Base-by-base conservation (phyloP, 2,113 vertebrate genomes). In the Vulpes vulpes region DNA sequence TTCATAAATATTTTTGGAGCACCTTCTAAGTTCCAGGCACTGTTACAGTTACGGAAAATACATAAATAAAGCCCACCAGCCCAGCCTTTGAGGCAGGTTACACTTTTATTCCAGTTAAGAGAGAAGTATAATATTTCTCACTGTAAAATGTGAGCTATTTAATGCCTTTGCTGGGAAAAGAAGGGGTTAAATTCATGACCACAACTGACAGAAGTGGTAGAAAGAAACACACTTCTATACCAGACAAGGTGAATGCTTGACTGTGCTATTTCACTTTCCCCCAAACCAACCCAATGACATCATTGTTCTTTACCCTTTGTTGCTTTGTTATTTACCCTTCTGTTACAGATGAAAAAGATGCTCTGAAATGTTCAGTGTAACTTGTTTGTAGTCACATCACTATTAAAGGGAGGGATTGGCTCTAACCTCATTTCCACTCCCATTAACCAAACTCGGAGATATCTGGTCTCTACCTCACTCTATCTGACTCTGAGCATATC, bases 251-350 rank as follows among this genome's bases (percentile, higher is more conserved):
- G 2, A 25, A 22, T 32, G 19, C 64, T 91, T 55, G 30, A 20
- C 60, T 35, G n/a, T 73, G 43, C 57, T 91, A 8, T 67, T 80
- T 88, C 49, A 49, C 4, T 73, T 62, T 88, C 30, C 22, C 10
- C 17, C 23, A 32, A 4, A 23, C 62, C 64, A 80, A 57, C 22
- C 62, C 22, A 30, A 1, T 2, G 15, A 62, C 5, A 15, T 14
- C n/a, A 2, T 0, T 17, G n/a, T 35, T 35, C 35, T 35, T 35
- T 35, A 35, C 35, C 35, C 35, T 35, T 0, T 17, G n/a, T n/a
- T 49, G 2, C 60, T 78, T 60, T 91, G 25, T 64, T 76, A 64
- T 85, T 80, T 17, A 43, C 11, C 43, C 8, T 96, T 20, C 19
- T 84, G 11, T n/a, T 55, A 89, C 49, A 84, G 60, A 83, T 65